Evolutionary conservation across 1,140 invertebrate species (phyloP).

Genomic region (Antheraea pernyi): DNA sequence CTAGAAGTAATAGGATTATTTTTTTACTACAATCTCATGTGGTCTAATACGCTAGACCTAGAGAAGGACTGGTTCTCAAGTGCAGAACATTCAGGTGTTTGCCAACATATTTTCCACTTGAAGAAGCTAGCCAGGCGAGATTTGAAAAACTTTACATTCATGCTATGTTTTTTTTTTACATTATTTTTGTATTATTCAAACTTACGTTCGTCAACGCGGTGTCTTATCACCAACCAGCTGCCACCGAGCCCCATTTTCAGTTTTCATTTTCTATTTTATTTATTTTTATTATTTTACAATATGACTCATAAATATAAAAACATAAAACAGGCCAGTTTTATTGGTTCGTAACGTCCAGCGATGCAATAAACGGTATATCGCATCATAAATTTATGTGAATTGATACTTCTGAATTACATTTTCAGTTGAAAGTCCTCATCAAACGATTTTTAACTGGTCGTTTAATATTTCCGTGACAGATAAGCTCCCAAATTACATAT

Average conservation of each 20-base stretch:
- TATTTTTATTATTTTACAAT: conserved; percentile 41
- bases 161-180: no score
- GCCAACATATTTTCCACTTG: no score
- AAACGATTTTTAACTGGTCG: conserved; percentile 8
- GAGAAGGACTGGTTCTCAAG: no score
- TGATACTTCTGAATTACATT: conserved; percentile 36
- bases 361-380: conserved; percentile 46
- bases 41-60: no score
- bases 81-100: no score
- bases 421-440: background rate
- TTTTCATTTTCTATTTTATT: conserved; percentile 17
- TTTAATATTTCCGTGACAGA: background rate
- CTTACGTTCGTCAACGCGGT: no score
- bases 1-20: no score
- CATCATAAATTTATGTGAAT: conserved; percentile 45
- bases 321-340: conserved; percentile 50
- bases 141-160: no score
- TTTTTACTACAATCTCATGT: no score
- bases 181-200: no score
- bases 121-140: no score
- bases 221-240: background rate
- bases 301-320: conserved; percentile 45
- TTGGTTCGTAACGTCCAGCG: conserved; percentile 38
- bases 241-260: no score
- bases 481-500: background rate